Percentiles rank a stretch among this genome's conserved stretches.
Evolutionary conservation across 2,113 vertebrate species (phyloP).

Genomic region (Spermophilus dauricus): DNA sequence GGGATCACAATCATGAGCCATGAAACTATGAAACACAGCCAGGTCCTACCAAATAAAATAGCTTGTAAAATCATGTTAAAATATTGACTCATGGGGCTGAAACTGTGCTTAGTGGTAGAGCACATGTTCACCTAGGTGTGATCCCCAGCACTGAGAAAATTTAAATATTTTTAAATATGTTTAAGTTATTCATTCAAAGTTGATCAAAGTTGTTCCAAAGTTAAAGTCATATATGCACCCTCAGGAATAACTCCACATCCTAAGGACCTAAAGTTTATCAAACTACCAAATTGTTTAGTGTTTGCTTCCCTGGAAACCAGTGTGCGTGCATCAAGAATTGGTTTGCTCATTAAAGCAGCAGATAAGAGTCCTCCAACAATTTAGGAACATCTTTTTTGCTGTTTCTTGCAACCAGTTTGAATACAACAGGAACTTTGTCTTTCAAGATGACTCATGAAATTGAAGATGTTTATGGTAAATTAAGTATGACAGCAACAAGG

Average conservation of each 20-base stretch:
- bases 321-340: slow-evolving; percentile 93
- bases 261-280: slow-evolving; percentile 94
- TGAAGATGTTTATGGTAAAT: slow-evolving; percentile 94
- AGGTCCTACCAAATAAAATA: slow-evolving; percentile 48
- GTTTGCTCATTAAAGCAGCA: slow-evolving; percentile 94
- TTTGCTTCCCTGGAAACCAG: slow-evolving; percentile 96
- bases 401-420: slow-evolving; percentile 93
- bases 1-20: slow-evolving; percentile 22
- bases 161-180: no score
- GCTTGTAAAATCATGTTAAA: no score
- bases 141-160: no score
- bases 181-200: no score
- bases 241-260: slow-evolving; percentile 88
- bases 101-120: no score
- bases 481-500: slow-evolving; percentile 93
- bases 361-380: slow-evolving; percentile 92
- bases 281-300: slow-evolving; percentile 93
- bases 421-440: slow-evolving; percentile 96
- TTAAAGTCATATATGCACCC: slow-evolving; percentile 78
- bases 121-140: no score
- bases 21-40: slow-evolving; percentile 76
- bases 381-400: slow-evolving; percentile 94
- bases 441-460: slow-evolving; percentile 95
- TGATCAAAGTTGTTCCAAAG: slow-evolving; percentile 91
- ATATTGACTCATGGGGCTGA: no score